These are phyloP conservation scores for Perca schrenkii DNA, from an alignment of 2,113 vertebrate genomes.

Conservation along the genomic window DNA sequence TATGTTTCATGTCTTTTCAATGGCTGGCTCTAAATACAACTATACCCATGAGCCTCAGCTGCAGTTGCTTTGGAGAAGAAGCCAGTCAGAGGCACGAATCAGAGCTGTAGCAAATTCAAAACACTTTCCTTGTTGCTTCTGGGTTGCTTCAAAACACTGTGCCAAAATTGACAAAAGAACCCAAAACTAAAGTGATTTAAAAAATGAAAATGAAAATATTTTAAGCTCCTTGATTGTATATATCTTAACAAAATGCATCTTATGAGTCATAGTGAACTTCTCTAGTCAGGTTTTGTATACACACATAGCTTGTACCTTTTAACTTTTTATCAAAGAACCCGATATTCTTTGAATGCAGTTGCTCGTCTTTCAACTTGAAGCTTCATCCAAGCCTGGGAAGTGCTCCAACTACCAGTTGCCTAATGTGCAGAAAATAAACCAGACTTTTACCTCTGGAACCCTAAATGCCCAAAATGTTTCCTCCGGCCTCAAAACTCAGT, in stretches of 20 bases:
- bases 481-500: slow-evolving; percentile 10
- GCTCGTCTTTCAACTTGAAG: neutral
- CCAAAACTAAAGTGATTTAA: neutral
- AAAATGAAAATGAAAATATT: neutral
- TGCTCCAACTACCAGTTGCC: neutral
- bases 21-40: neutral
- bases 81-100: neutral
- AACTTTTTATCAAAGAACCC: slow-evolving; percentile 20
- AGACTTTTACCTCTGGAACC: slow-evolving; percentile 6
- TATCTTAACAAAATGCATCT: neutral
- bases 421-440: slow-evolving; percentile 6
- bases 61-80: neutral
- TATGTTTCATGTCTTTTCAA: neutral
- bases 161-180: neutral
- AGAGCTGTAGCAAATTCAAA: neutral
- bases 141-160: neutral
- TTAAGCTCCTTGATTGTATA: neutral
- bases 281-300: neutral
- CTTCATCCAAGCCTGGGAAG: slow-evolving; percentile 11
- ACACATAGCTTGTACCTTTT: neutral
- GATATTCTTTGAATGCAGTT: slow-evolving; percentile 3
- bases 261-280: neutral
- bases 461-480: slow-evolving; percentile 2
- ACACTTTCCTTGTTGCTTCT: neutral
- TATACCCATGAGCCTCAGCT: neutral